Conservation (phyloP, 2,113 vertebrate species). For the Pteropus alecto region DNA sequence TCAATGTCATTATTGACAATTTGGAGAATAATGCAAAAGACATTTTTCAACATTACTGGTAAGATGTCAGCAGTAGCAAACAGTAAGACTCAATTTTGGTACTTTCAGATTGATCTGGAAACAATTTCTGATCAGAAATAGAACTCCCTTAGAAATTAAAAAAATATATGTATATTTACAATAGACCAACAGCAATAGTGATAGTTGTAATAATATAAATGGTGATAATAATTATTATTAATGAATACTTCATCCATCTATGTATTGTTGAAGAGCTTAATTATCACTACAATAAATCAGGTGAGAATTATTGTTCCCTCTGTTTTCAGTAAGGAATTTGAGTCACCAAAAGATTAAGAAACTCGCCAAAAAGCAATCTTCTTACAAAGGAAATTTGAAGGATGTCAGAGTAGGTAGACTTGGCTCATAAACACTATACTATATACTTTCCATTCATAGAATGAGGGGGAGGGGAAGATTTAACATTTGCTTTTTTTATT, state of each 20-base stretch:
- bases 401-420: not conserved
- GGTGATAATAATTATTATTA: not conserved
- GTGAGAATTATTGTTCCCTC: not conserved
- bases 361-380: not conserved
- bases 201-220: not conserved
- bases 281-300: not conserved
- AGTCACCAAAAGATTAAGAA: not conserved
- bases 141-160: not conserved
- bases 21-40: not conserved
- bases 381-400: not conserved
- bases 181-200: not conserved
- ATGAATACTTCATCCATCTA: not conserved
- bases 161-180: too few species aligned
- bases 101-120: not conserved
- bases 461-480: not conserved
- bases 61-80: not conserved
- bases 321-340: not conserved
- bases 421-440: not conserved
- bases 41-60: not conserved
- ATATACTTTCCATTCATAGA: not conserved
- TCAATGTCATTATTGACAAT: not conserved
- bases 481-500: not conserved
- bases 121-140: not conserved
- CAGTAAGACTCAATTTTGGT: not conserved
- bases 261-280: not conserved